phyloP scores from a whole-genome alignment of 2,113 vertebrate species.

The Myrmecophaga tridactyla region DNA sequence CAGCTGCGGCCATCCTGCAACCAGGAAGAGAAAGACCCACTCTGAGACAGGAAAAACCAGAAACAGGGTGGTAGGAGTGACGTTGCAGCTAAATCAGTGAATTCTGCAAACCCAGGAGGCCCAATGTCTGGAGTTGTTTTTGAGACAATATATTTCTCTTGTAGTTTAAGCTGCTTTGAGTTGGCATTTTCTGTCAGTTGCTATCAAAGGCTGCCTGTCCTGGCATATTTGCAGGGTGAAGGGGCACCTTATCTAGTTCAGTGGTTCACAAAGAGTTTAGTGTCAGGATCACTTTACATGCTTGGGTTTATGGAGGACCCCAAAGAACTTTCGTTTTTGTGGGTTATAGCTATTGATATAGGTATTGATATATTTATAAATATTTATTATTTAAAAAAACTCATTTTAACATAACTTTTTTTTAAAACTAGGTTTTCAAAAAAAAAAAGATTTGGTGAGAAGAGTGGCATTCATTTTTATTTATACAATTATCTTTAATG shows the following conservation, averaged over 20 bases:
- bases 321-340: background rate
- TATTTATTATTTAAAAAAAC: background rate
- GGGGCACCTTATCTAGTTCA: background rate
- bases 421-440: slow-evolving; percentile 8
- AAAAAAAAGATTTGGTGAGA: background rate
- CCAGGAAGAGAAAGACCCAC: background rate
- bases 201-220: background rate
- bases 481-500: background rate
- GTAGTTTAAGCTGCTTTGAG: background rate
- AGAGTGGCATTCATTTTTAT: background rate
- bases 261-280: background rate
- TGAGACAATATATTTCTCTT: background rate
- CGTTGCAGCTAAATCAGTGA: background rate
- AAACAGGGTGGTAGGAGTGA: background rate
- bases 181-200: background rate
- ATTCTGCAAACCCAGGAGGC: background rate
- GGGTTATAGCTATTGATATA: background rate
- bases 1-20: background rate
- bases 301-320: background rate
- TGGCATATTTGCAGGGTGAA: background rate
- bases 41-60: background rate
- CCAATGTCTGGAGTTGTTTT: background rate
- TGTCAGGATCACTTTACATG: background rate
- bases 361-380: background rate
- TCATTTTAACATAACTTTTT: background rate